These are phyloP conservation scores for Monoplex corrugatus DNA, from an alignment of 2,888 invertebrate genomes.

Conservation along the genomic window DNA sequence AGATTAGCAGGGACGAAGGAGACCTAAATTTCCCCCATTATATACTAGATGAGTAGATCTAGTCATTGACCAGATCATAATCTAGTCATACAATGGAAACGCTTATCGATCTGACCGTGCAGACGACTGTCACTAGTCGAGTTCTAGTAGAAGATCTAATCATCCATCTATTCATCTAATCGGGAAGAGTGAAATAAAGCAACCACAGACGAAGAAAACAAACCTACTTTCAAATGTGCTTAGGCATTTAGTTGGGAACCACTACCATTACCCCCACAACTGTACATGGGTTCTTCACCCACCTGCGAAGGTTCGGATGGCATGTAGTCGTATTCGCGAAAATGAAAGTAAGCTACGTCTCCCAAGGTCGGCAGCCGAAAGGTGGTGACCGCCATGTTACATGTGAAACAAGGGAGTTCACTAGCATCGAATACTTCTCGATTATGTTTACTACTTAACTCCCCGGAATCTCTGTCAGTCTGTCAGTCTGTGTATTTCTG, in stretches of 20 bases:
- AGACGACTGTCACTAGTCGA: background rate
- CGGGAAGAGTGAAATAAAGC: background rate
- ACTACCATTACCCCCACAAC: too few species aligned
- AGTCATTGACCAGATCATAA: too few species aligned
- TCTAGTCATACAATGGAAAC: too few species aligned
- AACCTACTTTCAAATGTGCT: background rate
- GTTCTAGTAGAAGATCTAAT: background rate
- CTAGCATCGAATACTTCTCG: background rate
- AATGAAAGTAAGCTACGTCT: constrained; percentile 3
- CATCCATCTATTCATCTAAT: background rate
- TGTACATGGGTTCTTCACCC: too few species aligned
- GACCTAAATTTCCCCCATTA: background rate
- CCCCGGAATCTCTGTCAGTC: background rate
- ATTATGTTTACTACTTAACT: background rate
- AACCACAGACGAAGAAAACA: background rate
- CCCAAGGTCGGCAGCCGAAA: background rate
- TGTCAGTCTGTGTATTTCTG: background rate
- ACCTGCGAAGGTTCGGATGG: background rate
- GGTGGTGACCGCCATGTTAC: background rate
- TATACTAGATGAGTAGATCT: too few species aligned
- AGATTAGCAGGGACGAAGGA: too few species aligned
- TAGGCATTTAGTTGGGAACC: too few species aligned
- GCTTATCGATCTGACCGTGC: background rate
- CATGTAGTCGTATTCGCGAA: background rate
- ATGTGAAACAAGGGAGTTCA: background rate